These are phyloP conservation scores for Isotomurus palustris DNA, from an alignment of 2,888 invertebrate species.

Conservation along the genomic window DNA sequence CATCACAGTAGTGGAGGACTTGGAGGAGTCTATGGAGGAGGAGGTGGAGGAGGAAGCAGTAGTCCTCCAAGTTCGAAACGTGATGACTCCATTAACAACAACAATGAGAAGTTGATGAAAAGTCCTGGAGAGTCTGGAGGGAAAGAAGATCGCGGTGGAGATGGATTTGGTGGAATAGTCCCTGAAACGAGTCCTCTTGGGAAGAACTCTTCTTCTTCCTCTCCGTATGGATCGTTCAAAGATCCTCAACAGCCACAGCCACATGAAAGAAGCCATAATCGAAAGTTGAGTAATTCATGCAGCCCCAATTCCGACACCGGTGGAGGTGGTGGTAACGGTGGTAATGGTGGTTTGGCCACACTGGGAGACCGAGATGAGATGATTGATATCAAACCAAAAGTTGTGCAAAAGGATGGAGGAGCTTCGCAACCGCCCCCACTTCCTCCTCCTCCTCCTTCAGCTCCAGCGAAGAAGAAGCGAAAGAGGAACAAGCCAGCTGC, in stretches of 20 bases:
- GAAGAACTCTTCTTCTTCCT: too few relatives aligned
- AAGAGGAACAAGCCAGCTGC: constrained; percentile 19
- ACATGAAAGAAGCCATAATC: too few relatives aligned
- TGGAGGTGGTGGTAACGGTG: constrained; percentile 34
- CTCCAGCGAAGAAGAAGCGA: constrained; percentile 19
- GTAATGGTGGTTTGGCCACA: constrained; percentile 15
- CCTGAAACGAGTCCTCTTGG: too few relatives aligned
- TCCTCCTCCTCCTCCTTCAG: not conserved
- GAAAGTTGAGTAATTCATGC: constrained; percentile 23
- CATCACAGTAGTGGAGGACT: constrained; percentile 7
- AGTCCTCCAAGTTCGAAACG: constrained; percentile 2
- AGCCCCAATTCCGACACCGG: constrained; percentile 22
- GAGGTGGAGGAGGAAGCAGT: not conserved
- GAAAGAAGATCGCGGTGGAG: too few relatives aligned
- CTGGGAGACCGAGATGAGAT: constrained; percentile 12
- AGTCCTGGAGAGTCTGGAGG: too few relatives aligned
- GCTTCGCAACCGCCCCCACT: constrained; percentile 1
- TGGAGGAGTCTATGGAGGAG: too few relatives aligned
- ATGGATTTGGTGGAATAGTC: too few relatives aligned
- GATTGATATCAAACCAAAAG: not conserved
- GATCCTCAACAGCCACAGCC: too few relatives aligned
- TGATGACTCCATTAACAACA: constrained; percentile 25
- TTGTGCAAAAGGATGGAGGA: not conserved
- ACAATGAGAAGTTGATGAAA: constrained; percentile 20
- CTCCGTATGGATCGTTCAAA: too few relatives aligned